phyloP scores from a whole-genome alignment of 2,797 vertebrate species.

The Acropternis orthonyx region DNA sequence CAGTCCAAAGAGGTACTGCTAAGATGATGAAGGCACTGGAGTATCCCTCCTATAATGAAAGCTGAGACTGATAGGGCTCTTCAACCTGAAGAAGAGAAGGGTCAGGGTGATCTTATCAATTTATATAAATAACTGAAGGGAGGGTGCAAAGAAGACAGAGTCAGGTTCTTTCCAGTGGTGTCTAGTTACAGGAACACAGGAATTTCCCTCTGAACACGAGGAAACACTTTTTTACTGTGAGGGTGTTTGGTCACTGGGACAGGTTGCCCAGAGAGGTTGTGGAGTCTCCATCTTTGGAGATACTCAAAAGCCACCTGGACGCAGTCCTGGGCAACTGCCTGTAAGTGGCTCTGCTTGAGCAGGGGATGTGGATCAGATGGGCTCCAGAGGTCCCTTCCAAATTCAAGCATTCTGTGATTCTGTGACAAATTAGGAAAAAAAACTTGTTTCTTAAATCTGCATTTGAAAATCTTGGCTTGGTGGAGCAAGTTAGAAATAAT shows the following conservation, averaged over 20 bases:
- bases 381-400: neutral
- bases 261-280: neutral
- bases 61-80: neutral
- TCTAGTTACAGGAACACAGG: neutral
- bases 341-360: neutral
- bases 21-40: neutral
- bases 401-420: neutral
- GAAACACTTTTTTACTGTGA: neutral
- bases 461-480: neutral
- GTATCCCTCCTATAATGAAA: neutral
- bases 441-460: neutral
- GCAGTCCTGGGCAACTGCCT: neutral
- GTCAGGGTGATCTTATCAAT: neutral
- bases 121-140: neutral
- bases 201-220: neutral
- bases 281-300: neutral
- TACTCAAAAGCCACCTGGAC: neutral
- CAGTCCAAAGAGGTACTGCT: neutral
- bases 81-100: neutral
- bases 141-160: neutral
- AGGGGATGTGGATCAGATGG: neutral
- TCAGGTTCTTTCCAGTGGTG: neutral
- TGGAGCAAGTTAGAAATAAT: neutral
- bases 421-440: neutral
- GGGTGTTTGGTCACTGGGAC: neutral